Conservation (phyloP, 2,113 vertebrate genomes). For the Campylomormyrus numenius region DNA sequence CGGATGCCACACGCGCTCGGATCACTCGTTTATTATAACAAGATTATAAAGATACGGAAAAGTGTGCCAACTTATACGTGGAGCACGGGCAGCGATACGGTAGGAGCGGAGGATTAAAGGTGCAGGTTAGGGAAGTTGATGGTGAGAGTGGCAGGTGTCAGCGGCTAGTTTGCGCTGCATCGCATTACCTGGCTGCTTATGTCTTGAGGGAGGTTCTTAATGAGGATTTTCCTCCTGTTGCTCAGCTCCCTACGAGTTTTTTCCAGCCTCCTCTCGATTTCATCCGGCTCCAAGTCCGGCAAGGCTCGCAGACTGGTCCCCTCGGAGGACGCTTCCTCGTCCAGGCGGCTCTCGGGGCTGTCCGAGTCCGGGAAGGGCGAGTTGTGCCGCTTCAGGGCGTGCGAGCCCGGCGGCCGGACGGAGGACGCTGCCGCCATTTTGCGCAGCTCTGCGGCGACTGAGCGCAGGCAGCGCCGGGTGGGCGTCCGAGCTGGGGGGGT, state of each 20-base stretch:
- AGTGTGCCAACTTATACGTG: conserved; percentile 7
- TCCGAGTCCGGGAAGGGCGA: conserved; percentile 52
- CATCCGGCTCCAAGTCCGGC: conserved; percentile 66
- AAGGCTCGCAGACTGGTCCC: conserved; percentile 50
- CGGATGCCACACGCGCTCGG: neutral
- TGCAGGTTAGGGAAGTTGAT: neutral
- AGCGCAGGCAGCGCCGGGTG: conserved; percentile 31
- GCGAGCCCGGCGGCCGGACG: conserved; percentile 64
- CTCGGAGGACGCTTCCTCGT: conserved; percentile 48
- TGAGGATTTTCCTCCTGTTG: conserved; percentile 91
- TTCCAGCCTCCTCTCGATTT: conserved; percentile 71
- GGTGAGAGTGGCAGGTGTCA: neutral
- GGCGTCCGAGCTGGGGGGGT: conserved; percentile 29
- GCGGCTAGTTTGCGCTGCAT: neutral
- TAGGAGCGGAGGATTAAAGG: neutral
- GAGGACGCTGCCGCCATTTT: conserved; percentile 71
- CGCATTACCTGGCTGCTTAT: conserved; percentile 77
- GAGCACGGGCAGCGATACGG: neutral
- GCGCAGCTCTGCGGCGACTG: conserved; percentile 57
- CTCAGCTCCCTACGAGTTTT: conserved; percentile 78
- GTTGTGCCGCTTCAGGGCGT: conserved; percentile 51
- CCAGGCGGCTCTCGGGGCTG: conserved; percentile 51
- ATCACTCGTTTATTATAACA: neutral
- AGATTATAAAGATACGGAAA: neutral
- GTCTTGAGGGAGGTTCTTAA: conserved; percentile 84